Evolutionary conservation across 2,113 vertebrate species (phyloP), one percentile per base, ranked within the genome.

Genomic region (Prietella phreatophila): DNA sequence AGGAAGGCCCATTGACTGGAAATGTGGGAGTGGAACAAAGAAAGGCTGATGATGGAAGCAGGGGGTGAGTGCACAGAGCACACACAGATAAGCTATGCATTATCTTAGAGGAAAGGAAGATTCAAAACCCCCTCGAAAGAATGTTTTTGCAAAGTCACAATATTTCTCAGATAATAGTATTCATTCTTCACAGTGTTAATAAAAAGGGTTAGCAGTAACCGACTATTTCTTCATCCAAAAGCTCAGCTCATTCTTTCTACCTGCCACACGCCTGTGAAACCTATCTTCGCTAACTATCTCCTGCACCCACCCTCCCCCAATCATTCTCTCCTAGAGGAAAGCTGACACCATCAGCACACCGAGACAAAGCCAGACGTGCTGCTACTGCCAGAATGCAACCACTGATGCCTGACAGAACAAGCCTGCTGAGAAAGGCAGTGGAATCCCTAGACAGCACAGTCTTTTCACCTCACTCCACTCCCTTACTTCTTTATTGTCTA

Each of bases 1-100:
- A 85, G 91, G 90, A 91, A 83, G 90, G 92, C 91, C 90, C 91
- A 93, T 87, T 90, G 90, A 94, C 91, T 91, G 91, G 89, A 90
- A 88, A 86, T 79, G 85, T 90, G 89, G 89, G 88, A 88, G 80
- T 61, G 55, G 63, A 84, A 92, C 83, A 90, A 89, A 92, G 90
- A 88, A 71, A 2, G 19, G 22, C 85, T 67, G 82, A 85, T 84
- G 86, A 89, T 36, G 27, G 53, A 83, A 86, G 83, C 61, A 85
- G 78, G 53, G 82, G 71, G 80, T 82, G 58, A 71, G 86, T 71
- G 86, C 71, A 89, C 20, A 83, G 91, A 87, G 85, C 91, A 36
- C 55, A 67, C 71, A 82, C 65, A 42, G 86, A 75, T 88, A 56
- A 83, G 39, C 47, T 83, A 82, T 71, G 84, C 47, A 86, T 88